A percentile compares a stretch with the other conserved stretches of the same genome.
These are phyloP conservation scores for Anas capensis DNA, from an alignment of 2,797 vertebrate species.

Conservation along the genomic window DNA sequence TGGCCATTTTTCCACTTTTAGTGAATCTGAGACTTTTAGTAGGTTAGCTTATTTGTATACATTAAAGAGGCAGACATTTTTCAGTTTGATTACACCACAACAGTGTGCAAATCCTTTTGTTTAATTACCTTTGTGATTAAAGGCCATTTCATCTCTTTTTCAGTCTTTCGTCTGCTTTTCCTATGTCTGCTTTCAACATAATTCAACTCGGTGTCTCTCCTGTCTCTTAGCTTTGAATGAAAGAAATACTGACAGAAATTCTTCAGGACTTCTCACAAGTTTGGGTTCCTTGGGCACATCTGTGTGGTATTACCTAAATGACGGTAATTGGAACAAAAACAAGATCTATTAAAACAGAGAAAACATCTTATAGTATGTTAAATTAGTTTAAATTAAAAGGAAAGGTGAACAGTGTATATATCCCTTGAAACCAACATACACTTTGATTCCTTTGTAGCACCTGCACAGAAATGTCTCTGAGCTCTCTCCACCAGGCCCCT, in stretches of 20 bases:
- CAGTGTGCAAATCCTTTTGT: background rate
- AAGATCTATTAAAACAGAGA: background rate
- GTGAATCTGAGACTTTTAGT: background rate
- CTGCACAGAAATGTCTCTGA: background rate
- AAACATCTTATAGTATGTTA: background rate
- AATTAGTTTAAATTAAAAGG: slow-evolving; percentile 6
- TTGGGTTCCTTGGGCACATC: slow-evolving; percentile 4
- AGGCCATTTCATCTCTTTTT: background rate
- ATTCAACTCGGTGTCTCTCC: background rate
- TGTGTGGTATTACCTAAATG: slow-evolving; percentile 20
- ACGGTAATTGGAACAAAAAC: slow-evolving; percentile 12
- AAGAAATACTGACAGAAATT: slow-evolving; percentile 23
- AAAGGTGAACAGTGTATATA: background rate
- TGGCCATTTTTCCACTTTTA: background rate
- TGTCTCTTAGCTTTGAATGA: background rate
- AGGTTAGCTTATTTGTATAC: background rate
- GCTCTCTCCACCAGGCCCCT: background rate
- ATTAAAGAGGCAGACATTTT: background rate
- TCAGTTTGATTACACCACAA: background rate
- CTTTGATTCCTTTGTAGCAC: background rate
- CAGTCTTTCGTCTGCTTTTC: slow-evolving; percentile 2
- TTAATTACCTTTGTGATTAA: background rate
- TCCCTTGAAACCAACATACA: background rate
- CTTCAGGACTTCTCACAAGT: background rate
- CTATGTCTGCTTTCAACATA: background rate